Conservation (phyloP, 1,140 invertebrate species). For the Cryptotermes secundus region DNA sequence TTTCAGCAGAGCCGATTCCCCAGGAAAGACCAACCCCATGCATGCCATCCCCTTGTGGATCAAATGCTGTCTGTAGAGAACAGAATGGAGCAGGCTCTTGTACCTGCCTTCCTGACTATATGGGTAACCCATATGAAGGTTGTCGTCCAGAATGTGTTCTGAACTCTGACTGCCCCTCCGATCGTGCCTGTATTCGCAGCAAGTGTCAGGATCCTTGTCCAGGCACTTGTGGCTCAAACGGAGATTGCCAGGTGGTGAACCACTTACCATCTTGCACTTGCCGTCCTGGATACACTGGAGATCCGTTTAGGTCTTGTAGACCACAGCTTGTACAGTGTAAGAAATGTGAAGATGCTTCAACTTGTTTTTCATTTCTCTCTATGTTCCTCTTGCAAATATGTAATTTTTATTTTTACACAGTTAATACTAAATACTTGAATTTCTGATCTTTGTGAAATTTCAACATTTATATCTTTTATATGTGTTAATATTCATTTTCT, state of each 20-base stretch:
- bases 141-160: slow-evolving; percentile 53
- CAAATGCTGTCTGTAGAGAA: slow-evolving; percentile 49
- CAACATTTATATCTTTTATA: slow-evolving; percentile 31
- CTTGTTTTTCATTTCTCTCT: not conserved
- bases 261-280: slow-evolving; percentile 60
- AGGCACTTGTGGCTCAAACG: slow-evolving; percentile 54
- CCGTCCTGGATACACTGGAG: slow-evolving; percentile 54
- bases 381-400: not conserved
- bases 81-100: slow-evolving; percentile 59
- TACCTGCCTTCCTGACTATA: slow-evolving; percentile 52
- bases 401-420: not conserved
- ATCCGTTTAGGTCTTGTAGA: slow-evolving; percentile 55
- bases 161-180: slow-evolving; percentile 52
- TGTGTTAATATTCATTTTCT: slow-evolving; percentile 39
- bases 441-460: slow-evolving; percentile 39
- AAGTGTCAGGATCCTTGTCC: slow-evolving; percentile 56
- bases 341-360: slow-evolving; percentile 20
- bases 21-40: slow-evolving; percentile 45
- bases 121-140: slow-evolving; percentile 53
- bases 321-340: slow-evolving; percentile 39
- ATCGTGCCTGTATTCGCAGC: slow-evolving; percentile 48
- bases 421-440: slow-evolving; percentile 29
- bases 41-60: slow-evolving; percentile 50
- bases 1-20: slow-evolving; percentile 34
- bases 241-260: slow-evolving; percentile 56